A percentile compares a stretch with the other conserved stretches of the same genome.
phyloP scores from a whole-genome alignment of 1,140 invertebrate species.

The Matsumurasca onukii region DNA sequence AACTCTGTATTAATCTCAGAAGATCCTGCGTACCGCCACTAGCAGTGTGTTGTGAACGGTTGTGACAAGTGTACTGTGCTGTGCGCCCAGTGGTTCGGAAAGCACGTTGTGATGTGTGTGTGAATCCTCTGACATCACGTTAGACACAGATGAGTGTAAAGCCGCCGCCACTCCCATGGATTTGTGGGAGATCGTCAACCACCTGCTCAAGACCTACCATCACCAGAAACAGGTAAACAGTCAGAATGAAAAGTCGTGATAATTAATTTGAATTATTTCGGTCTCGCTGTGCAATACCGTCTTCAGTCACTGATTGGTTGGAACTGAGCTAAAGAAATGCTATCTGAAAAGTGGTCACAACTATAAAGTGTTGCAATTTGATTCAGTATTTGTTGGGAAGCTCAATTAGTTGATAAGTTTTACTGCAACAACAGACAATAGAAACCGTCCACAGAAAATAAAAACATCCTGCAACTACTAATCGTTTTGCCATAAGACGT shows the following conservation, averaged over 20 bases:
- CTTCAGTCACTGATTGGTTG: too few relatives aligned
- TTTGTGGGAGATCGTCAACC: constrained; percentile 52
- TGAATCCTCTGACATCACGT: neutral
- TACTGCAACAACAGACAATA: too few relatives aligned
- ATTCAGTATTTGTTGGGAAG: neutral
- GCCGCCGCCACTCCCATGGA: constrained; percentile 18
- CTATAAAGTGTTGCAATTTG: too few relatives aligned
- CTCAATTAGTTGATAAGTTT: neutral
- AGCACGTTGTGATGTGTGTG: constrained; percentile 11
- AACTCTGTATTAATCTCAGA: too few relatives aligned
- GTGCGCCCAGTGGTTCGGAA: neutral
- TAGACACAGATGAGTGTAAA: neutral
- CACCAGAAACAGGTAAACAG: constrained; percentile 26
- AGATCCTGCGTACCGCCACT: too few relatives aligned
- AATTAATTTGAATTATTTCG: constrained; percentile 1
- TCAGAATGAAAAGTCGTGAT: neutral
- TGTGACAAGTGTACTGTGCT: neutral
- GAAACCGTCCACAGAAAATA: too few relatives aligned
- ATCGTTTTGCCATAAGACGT: too few relatives aligned
- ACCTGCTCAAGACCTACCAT: constrained; percentile 49
- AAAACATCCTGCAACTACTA: too few relatives aligned
- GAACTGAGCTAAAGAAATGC: neutral
- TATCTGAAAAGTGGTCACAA: too few relatives aligned
- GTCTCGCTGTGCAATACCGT: too few relatives aligned
- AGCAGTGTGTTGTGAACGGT: too few relatives aligned